Evolutionary conservation across 2,797 vertebrate genomes (phyloP).

Genomic region (Macrochelys suwanniensis): DNA sequence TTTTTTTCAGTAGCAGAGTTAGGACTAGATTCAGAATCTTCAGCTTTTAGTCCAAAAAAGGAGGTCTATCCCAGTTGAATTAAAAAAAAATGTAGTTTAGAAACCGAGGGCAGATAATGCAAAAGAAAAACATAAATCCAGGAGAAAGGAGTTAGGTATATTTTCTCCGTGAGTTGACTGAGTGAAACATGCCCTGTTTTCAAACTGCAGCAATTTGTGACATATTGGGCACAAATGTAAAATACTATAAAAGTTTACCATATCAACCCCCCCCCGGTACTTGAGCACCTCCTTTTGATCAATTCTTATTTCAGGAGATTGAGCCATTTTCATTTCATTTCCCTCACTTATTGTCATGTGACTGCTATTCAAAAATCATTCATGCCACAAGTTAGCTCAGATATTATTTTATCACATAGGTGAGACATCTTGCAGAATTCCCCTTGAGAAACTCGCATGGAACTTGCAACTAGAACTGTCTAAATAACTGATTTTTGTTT

Average conservation of each 20-base stretch:
- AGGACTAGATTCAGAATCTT: background rate
- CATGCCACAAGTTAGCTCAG: background rate
- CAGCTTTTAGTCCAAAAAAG: background rate
- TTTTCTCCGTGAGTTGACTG: background rate
- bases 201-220: background rate
- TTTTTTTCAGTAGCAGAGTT: background rate
- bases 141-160: background rate
- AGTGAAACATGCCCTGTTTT: background rate
- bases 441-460: background rate
- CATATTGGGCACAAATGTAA: background rate
- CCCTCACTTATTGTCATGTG: rapidly evolving
- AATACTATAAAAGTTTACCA: background rate
- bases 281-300: background rate
- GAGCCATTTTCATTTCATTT: background rate
- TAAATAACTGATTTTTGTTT: background rate
- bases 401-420: background rate
- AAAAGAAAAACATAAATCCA: background rate
- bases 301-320: background rate
- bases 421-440: background rate
- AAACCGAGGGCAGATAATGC: background rate
- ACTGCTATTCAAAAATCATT: background rate
- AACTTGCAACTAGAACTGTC: background rate
- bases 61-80: background rate
- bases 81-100: background rate
- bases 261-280: background rate